phyloP scores from a whole-genome alignment of 2,888 invertebrate species.

The Diabrotica balteata region DNA sequence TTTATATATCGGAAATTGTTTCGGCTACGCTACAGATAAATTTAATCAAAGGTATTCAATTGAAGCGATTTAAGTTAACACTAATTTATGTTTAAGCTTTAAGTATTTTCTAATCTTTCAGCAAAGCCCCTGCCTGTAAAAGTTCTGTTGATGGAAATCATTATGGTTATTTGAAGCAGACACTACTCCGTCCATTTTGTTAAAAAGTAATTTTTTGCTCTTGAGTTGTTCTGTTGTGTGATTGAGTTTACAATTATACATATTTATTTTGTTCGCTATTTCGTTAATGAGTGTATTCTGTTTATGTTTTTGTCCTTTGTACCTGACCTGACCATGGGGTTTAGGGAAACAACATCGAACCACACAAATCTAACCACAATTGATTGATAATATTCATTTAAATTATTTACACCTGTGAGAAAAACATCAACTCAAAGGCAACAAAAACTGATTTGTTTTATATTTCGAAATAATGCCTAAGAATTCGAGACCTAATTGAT shows the following conservation, averaged over 20 bases:
- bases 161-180: conserved; percentile 15
- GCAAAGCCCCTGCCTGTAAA: conserved; percentile 3
- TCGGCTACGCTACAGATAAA: too few species aligned
- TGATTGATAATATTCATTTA: too few species aligned
- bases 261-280: conserved; percentile 47
- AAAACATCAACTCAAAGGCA: too few species aligned
- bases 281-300: conserved; percentile 56
- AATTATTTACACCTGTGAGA: too few species aligned
- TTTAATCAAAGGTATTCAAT: too few species aligned
- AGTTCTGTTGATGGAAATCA: conserved; percentile 20
- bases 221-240: conserved; percentile 55
- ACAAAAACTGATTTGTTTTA: too few species aligned
- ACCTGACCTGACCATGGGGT: conserved; percentile 51
- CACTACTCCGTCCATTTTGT: conserved; percentile 16
- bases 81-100: too few species aligned
- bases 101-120: too few species aligned
- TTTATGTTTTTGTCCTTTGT: conserved; percentile 60
- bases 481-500: too few species aligned
- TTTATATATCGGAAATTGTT: too few species aligned
- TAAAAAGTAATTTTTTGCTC: conserved; percentile 38
- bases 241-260: conserved; percentile 53
- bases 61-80: too few species aligned
- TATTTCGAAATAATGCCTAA: too few species aligned
- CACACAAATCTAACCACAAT: neutral
- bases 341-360: neutral